Evolutionary conservation across 2,797 vertebrate genomes (phyloP).

Genomic region (Periophthalmus magnuspinnatus): DNA sequence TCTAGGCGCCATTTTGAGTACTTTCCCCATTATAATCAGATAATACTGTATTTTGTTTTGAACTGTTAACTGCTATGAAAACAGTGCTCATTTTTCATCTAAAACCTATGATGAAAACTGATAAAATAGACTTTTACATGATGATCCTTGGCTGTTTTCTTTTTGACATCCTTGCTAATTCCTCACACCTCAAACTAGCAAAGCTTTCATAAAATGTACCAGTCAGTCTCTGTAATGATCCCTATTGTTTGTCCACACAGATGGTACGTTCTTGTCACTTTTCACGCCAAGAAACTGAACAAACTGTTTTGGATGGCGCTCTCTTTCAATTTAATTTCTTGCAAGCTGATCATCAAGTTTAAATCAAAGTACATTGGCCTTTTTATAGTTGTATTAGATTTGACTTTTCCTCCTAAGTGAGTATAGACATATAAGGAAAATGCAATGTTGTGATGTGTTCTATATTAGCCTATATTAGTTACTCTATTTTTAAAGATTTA

Average conservation of each 20-base stretch:
- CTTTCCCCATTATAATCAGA: not conserved
- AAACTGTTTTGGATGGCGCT: conserved; percentile 24
- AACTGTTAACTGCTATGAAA: no score
- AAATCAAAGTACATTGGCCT: conserved; percentile 28
- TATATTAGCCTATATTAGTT: not conserved
- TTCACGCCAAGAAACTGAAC: conserved; percentile 21
- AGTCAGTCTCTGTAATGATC: conserved; percentile 15
- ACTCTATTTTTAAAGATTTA: not conserved
- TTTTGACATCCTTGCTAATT: conserved; percentile 16
- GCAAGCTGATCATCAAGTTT: conserved; percentile 28
- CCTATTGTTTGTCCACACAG: conserved; percentile 23
- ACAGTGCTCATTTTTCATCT: not conserved
- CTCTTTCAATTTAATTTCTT: conserved; percentile 8
- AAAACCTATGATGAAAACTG: no score
- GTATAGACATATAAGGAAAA: not conserved
- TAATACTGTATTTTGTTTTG: no score
- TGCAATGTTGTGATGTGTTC: not conserved
- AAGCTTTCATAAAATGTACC: conserved; percentile 25
- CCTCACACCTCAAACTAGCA: conserved; percentile 25
- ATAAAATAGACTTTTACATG: no score
- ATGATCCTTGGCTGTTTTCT: no score
- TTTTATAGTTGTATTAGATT: not conserved
- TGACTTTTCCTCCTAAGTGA: conserved; percentile 18
- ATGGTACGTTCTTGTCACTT: conserved; percentile 11
- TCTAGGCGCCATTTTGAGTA: not conserved